Evolutionary conservation across 2,888 invertebrate species (phyloP).

Genomic region (Lasioglossum marginatum): DNA sequence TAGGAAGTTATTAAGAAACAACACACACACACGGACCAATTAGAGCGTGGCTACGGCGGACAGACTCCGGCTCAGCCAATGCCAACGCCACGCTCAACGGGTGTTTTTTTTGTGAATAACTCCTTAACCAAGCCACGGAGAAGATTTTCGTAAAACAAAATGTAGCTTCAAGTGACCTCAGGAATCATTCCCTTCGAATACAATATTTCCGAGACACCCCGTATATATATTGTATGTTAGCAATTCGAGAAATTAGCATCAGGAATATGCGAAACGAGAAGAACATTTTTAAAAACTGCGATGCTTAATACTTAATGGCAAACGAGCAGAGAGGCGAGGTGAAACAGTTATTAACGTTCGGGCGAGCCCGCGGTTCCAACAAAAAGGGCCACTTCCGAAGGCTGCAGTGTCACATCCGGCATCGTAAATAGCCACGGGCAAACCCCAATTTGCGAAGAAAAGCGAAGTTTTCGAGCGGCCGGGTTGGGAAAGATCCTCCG

Average conservation of each 20-base stretch:
- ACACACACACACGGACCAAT: too few relatives aligned
- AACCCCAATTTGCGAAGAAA: conserved; percentile 74
- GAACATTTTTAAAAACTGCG: conserved; percentile 48
- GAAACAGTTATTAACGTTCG: conserved; percentile 66
- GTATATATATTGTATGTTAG: not conserved
- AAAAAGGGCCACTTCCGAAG: conserved; percentile 78
- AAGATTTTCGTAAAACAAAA: too few relatives aligned
- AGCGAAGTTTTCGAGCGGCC: conserved; percentile 67
- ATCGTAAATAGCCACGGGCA: conserved; percentile 72
- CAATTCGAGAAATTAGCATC: not conserved
- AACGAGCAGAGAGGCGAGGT: conserved; percentile 54
- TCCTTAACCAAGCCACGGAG: too few relatives aligned
- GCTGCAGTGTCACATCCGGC: conserved; percentile 77
- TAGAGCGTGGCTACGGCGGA: too few relatives aligned
- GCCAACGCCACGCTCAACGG: too few relatives aligned
- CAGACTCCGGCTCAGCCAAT: too few relatives aligned
- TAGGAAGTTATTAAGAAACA: too few relatives aligned
- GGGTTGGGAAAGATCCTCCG: conserved; percentile 57
- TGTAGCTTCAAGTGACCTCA: too few relatives aligned
- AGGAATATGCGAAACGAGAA: not conserved
- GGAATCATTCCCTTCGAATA: too few relatives aligned
- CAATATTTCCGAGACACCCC: too few relatives aligned
- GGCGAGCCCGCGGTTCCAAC: conserved; percentile 54
- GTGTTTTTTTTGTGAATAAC: too few relatives aligned
- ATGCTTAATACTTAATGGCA: conserved; percentile 43